Conservation (phyloP, 2,888 invertebrate genomes). For the Dermolepida albohirtum region DNA sequence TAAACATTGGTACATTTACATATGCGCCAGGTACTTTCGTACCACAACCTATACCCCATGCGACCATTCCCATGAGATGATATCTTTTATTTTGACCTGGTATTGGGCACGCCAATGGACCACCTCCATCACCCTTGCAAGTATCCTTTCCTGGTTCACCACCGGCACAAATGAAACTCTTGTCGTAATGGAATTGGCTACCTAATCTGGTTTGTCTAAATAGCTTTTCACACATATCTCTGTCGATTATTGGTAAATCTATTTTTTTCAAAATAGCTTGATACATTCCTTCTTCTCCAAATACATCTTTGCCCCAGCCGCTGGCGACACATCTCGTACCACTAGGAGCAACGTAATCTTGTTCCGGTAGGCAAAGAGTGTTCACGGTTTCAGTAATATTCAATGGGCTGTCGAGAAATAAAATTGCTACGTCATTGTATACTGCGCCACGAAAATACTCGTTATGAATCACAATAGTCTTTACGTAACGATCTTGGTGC, state of each 20-base stretch:
- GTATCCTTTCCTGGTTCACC: slow-evolving; percentile 76
- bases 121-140: slow-evolving; percentile 74
- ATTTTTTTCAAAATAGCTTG: slow-evolving; percentile 76
- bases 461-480: slow-evolving; percentile 70
- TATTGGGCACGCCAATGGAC: slow-evolving; percentile 79
- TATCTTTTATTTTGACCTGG: slow-evolving; percentile 65
- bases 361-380: slow-evolving; percentile 75
- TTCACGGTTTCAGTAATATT: slow-evolving; percentile 76
- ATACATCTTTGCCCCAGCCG: slow-evolving; percentile 81
- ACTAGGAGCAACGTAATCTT: slow-evolving; percentile 64
- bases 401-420: slow-evolving; percentile 74
- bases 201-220: slow-evolving; percentile 78
- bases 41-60: slow-evolving; percentile 88
- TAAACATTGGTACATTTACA: slow-evolving; percentile 75
- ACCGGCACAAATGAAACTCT: slow-evolving; percentile 82
- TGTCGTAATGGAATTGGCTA: slow-evolving; percentile 73
- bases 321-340: slow-evolving; percentile 73
- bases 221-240: slow-evolving; percentile 61
- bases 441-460: slow-evolving; percentile 75
- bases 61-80: slow-evolving; percentile 76
- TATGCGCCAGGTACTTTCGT: slow-evolving; percentile 76
- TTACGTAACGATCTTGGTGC: slow-evolving; percentile 77
- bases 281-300: slow-evolving; percentile 72
- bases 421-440: slow-evolving; percentile 80
- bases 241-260: slow-evolving; percentile 75